Evolutionary conservation across 2,888 invertebrate species (phyloP), one percentile per base, ranked within the genome.

Genomic region (Merodon equestris): DNA sequence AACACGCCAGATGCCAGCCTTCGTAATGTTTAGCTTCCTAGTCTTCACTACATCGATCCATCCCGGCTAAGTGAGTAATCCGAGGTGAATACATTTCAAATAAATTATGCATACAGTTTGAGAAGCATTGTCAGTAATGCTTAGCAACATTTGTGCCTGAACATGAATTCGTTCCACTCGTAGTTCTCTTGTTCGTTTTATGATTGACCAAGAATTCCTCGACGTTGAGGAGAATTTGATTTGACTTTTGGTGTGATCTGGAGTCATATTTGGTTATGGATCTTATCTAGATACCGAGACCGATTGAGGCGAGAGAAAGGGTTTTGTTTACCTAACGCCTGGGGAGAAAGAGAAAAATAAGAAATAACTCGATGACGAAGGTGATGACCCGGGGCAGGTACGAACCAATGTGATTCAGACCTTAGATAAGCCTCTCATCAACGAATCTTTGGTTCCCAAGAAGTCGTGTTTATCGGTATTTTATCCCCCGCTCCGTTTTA

Each of bases 221-320:
- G 47, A 34, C 40, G 48, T 9, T n/a, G 38, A 60, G 9, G 47
- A 38, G 14, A 27, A 27, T 27, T 27, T 27, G 27, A 27, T 27
- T 27, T 27, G 27, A 27, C 27, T 4, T 4, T 27, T 7, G 27
- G 27, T 51, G 51, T 50, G 44, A 58, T 50, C 44, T 44, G 15
- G 18, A 54, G 40, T 71, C 54, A 71, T 71, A 61, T 56, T 70
- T 60, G 54, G 61, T 54, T 71, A 56, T 44, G 61, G 70, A 71
- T 71, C 56, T 17, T 40, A 71, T 54, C 27, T 18, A 48, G 48
- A 66, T 56, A 50, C 7, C 19, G 40, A 50, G 14, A 40, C 7
- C 38, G 60, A 13, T 3, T 12, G 7, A 27, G 42, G 50, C 13
- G 27, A 45, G n/a, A 10, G 42, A 57, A 66, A 57, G 48, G 42